Conservation (phyloP, 2,797 vertebrate genomes). For the Trichosurus vulpecula region DNA sequence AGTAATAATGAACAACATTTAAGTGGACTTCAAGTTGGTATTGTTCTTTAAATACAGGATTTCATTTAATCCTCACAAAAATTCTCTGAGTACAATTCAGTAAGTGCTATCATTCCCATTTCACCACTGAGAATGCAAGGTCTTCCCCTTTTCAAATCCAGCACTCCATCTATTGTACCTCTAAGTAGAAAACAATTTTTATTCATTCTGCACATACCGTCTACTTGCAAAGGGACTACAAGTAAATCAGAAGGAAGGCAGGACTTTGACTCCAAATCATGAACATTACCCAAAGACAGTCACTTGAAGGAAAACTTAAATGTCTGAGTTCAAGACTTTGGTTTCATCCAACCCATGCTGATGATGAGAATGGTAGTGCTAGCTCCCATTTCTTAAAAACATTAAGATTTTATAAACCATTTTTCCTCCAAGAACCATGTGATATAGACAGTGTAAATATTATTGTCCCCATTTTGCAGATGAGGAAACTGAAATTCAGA, state of each 20-base stretch:
- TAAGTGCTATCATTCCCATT: neutral
- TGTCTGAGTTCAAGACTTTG: neutral
- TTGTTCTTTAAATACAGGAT: no score
- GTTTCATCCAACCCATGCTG: neutral
- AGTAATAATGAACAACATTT: no score
- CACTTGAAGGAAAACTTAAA: neutral
- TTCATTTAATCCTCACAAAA: no score
- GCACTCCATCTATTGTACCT: neutral
- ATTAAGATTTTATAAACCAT: neutral
- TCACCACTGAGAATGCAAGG: neutral
- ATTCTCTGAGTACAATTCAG: neutral
- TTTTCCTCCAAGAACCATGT: neutral
- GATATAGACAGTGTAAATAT: neutral
- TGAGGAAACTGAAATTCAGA: neutral
- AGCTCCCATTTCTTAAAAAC: neutral
- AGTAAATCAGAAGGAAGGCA: constrained; percentile 2
- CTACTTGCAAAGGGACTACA: constrained; percentile 1
- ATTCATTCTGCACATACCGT: constrained; percentile 25
- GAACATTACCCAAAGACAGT: neutral
- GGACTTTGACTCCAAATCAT: constrained; percentile 35
- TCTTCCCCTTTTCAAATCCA: neutral
- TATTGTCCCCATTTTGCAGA: neutral
- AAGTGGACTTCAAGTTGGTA: no score
- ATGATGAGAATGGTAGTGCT: neutral
- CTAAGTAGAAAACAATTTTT: neutral